Percentiles rank a stretch among this genome's conserved stretches.
Evolutionary conservation across 2,113 vertebrate species (phyloP).

Genomic region (Nothoprocta pentlandii): DNA sequence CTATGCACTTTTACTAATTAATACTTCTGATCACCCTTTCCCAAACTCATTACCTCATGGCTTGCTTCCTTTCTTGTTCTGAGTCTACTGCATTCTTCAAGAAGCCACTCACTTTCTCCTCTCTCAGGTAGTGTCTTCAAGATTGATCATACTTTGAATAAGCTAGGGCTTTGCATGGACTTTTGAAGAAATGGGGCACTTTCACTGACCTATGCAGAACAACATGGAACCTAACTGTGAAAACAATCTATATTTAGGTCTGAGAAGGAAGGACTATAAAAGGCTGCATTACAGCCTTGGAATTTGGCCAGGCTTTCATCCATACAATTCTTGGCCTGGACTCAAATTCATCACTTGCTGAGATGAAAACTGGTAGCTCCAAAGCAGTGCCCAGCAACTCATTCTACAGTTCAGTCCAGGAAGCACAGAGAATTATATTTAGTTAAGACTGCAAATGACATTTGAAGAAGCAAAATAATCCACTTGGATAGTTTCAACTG

Average conservation of each 20-base stretch:
- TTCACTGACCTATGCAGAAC: background rate
- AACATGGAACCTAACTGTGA: background rate
- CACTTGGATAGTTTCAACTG: background rate
- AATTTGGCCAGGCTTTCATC: background rate
- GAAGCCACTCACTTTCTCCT: accelerated
- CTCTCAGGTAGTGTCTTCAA: background rate
- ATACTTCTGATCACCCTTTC: background rate
- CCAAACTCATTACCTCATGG: background rate
- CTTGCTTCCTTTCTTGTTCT: background rate
- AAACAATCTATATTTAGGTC: background rate
- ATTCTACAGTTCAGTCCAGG: background rate
- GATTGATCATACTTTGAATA: background rate
- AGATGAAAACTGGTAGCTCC: background rate
- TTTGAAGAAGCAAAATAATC: background rate
- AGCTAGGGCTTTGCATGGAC: background rate
- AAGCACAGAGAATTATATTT: background rate
- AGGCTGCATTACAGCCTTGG: background rate
- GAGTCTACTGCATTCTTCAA: background rate
- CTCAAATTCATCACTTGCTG: background rate
- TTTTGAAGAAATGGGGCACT: background rate
- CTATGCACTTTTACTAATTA: background rate
- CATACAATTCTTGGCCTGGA: background rate
- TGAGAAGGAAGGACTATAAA: background rate
- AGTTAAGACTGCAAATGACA: background rate
- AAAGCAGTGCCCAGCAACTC: background rate